Evolutionary conservation across 2,113 vertebrate species (phyloP).

Genomic region (Struthidea cinerea): DNA sequence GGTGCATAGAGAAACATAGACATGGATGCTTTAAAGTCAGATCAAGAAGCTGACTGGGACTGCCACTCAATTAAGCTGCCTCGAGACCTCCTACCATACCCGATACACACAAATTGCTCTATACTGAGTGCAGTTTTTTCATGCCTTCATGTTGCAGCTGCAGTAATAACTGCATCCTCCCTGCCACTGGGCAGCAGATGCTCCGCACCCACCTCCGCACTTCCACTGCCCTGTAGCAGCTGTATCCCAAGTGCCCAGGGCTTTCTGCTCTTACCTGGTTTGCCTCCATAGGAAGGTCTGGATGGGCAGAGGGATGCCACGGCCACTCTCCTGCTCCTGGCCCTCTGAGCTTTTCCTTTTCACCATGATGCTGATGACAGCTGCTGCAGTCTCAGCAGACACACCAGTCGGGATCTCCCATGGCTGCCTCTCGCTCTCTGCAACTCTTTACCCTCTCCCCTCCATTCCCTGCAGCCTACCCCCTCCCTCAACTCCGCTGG

Average conservation of each 20-base stretch:
- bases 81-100: not conserved
- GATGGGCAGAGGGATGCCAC: slow-evolving; percentile 94
- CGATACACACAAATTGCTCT: not conserved
- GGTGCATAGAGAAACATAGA: not conserved
- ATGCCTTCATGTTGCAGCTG: not conserved
- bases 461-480: not conserved
- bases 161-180: not conserved
- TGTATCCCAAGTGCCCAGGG: not conserved
- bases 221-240: slow-evolving; percentile 13
- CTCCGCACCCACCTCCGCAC: not conserved
- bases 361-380: slow-evolving; percentile 81
- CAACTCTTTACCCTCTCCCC: not conserved
- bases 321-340: slow-evolving; percentile 87
- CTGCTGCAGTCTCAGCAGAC: not conserved
- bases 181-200: not conserved
- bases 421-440: not conserved
- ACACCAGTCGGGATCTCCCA: not conserved
- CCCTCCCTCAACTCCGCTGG: slow-evolving; percentile 1
- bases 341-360: slow-evolving; percentile 97
- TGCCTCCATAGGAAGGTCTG: slow-evolving; percentile 99
- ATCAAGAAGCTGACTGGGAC: not conserved
- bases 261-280: slow-evolving; percentile 83
- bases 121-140: not conserved
- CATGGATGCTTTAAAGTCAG: not conserved
- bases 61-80: not conserved